Conservation (phyloP, 2,113 vertebrate species). For the Malurus cyaneus region DNA sequence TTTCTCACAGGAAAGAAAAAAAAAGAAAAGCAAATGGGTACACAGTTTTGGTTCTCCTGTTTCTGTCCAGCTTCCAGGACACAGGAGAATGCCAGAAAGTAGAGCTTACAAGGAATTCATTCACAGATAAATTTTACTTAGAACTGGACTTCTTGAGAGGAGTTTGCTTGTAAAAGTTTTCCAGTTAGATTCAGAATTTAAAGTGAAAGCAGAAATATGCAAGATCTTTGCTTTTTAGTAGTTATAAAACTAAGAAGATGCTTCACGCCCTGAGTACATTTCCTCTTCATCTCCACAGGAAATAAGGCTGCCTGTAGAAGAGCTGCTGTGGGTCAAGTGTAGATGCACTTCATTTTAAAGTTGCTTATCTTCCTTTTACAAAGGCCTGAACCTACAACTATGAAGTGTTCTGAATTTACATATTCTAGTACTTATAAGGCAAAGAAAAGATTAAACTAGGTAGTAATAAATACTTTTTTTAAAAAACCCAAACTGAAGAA, state of each 20-base stretch:
- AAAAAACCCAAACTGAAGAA: neutral
- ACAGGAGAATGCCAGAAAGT: conserved; percentile 7
- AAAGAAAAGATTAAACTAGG: neutral
- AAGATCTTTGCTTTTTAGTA: neutral
- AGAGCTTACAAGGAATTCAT: neutral
- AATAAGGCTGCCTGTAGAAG: conserved; percentile 11
- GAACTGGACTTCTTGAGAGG: neutral
- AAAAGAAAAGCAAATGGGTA: conserved; percentile 50
- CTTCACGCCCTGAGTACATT: conserved; percentile 38
- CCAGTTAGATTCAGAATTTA: conserved; percentile 2
- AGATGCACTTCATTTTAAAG: conserved; percentile 1
- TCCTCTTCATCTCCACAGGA: conserved; percentile 62
- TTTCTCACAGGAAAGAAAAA: conserved; percentile 56
- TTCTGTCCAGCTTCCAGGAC: conserved; percentile 46
- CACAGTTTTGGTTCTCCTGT: conserved; percentile 44
- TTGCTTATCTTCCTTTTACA: neutral
- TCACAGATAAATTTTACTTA: conserved; percentile 35
- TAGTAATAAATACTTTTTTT: neutral
- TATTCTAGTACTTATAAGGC: neutral
- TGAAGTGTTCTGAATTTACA: neutral
- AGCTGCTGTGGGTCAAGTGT: neutral
- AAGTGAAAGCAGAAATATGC: neutral
- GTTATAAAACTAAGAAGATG: neutral
- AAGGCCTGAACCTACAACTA: neutral
- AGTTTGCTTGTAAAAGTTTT: conserved; percentile 1